Percentiles rank a stretch among this genome's conserved stretches.
Conservation (phyloP, 2,113 vertebrate species). For the Nerophis ophidion region DNA sequence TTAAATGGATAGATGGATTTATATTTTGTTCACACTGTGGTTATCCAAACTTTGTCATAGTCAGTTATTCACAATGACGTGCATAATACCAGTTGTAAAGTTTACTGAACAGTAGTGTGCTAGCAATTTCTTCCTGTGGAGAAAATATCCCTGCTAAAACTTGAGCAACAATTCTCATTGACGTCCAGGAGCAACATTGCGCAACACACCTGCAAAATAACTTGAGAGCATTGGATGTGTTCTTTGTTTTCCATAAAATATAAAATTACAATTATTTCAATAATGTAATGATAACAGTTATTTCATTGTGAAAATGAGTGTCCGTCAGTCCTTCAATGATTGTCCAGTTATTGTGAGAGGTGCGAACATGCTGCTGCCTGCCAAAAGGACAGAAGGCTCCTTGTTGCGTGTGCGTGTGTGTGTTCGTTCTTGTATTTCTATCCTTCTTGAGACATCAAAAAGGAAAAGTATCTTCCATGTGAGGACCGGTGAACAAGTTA, state of each 20-base stretch:
- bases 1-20: too few relatives aligned
- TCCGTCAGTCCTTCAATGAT: slow-evolving; percentile 43
- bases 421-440: too few relatives aligned
- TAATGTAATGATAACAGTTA: not conserved
- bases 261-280: not conserved
- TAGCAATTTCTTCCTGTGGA: too few relatives aligned
- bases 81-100: too few relatives aligned
- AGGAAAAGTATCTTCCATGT: too few relatives aligned
- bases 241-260: not conserved
- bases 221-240: not conserved
- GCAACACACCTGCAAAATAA: not conserved
- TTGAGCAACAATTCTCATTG: not conserved
- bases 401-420: slow-evolving; percentile 9
- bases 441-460: too few relatives aligned
- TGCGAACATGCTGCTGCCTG: slow-evolving; percentile 44
- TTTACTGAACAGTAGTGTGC: too few relatives aligned
- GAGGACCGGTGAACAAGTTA: too few relatives aligned
- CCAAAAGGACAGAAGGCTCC: slow-evolving; percentile 49
- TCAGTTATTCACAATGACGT: too few relatives aligned
- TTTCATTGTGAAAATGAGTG: slow-evolving; percentile 14
- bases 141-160: not conserved
- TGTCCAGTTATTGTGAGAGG: slow-evolving; percentile 48
- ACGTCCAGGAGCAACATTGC: not conserved
- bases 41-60: too few relatives aligned
- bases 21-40: too few relatives aligned